Percentiles rank a stretch among this genome's conserved stretches.
These are phyloP conservation scores for Malurus elegans DNA, from an alignment of 2,113 vertebrate species.

Conservation along the genomic window DNA sequence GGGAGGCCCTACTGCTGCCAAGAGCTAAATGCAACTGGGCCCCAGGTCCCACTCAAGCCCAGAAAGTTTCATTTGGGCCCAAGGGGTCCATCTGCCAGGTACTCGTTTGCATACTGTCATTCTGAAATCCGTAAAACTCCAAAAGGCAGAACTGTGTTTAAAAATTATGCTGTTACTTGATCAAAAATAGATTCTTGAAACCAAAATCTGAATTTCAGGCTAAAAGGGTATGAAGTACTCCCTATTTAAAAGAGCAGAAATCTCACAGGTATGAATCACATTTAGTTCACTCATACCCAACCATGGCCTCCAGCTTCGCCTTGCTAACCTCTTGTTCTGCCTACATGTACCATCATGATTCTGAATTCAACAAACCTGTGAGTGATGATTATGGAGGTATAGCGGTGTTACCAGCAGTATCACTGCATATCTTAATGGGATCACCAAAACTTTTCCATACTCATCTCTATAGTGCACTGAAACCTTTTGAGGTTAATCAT, in stretches of 20 bases:
- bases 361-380: too few relatives aligned
- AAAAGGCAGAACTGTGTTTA: not conserved
- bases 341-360: not conserved
- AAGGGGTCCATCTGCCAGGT: conserved; percentile 31
- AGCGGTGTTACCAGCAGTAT: not conserved
- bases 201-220: not conserved
- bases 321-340: not conserved
- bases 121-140: not conserved
- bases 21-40: conserved; percentile 25
- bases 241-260: not conserved
- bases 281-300: not conserved
- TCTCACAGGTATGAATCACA: not conserved
- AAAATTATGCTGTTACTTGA: not conserved
- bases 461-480: not conserved
- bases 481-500: not conserved
- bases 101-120: not conserved
- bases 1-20: not conserved
- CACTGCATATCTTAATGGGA: not conserved
- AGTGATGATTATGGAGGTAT: not conserved
- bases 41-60: not conserved
- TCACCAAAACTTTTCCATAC: not conserved
- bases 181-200: not conserved
- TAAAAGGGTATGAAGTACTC: not conserved
- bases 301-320: not conserved
- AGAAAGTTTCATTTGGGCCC: not conserved